Percentiles rank a stretch among this genome's conserved stretches.
Conservation (phyloP, 2,888 invertebrate species). For the Drosophila meridiana region DNA sequence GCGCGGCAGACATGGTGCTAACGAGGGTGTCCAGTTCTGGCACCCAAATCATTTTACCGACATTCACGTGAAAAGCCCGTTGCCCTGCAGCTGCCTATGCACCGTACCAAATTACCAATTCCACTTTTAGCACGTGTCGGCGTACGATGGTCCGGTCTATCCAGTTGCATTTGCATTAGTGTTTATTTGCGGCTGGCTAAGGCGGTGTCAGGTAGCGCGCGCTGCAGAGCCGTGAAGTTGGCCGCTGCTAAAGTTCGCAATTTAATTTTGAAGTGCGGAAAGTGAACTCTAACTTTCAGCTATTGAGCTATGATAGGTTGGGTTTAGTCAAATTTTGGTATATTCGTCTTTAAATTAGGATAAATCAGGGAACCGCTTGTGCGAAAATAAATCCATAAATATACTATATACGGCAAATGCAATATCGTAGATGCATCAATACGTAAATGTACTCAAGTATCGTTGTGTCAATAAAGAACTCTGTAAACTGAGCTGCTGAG, state of each 20-base stretch:
- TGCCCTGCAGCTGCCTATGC: not conserved
- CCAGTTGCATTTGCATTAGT: constrained; percentile 1
- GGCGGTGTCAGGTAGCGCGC: not conserved
- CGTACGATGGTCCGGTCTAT: not conserved
- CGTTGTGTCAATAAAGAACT: not conserved
- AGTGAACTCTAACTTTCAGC: too few relatives aligned
- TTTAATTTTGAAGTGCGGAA: not conserved
- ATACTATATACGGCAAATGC: not conserved
- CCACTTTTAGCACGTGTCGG: not conserved
- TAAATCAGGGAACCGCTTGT: not conserved
- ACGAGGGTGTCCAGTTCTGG: not conserved
- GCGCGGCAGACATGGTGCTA: not conserved
- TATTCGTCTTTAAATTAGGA: not conserved
- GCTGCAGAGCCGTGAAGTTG: too few relatives aligned
- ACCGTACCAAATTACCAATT: not conserved
- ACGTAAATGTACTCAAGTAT: not conserved
- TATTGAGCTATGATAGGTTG: too few relatives aligned
- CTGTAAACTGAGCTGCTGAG: not conserved
- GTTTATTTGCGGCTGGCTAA: not conserved
- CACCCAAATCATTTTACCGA: constrained; percentile 6
- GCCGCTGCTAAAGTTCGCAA: not conserved
- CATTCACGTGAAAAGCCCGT: not conserved
- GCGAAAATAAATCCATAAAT: not conserved
- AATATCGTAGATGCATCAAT: not conserved
- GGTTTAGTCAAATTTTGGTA: too few relatives aligned